These are phyloP conservation scores for Semnornis frantzii DNA, from an alignment of 2,113 vertebrate species.

Conservation along the genomic window DNA sequence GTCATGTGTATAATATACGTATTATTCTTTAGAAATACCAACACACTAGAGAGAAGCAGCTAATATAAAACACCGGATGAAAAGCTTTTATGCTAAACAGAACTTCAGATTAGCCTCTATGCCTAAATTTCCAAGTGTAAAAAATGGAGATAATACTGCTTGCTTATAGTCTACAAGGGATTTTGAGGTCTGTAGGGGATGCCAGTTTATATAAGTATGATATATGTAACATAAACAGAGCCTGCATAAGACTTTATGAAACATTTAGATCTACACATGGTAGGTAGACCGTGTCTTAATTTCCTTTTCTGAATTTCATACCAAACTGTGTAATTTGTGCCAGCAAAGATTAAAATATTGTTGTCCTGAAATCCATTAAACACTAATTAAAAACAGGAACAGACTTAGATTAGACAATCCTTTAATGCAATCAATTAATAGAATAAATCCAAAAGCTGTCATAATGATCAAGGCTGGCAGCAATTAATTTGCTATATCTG, in stretches of 20 bases:
- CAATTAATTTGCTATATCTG: neutral
- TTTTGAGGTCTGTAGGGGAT: neutral
- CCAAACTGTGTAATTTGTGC: neutral
- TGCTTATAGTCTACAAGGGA: conserved; percentile 19
- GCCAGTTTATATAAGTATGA: neutral
- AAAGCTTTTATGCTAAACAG: conserved; percentile 53
- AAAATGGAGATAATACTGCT: conserved; percentile 27
- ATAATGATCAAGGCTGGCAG: neutral
- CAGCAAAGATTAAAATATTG: neutral
- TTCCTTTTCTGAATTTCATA: neutral
- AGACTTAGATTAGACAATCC: neutral
- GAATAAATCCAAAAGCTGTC: conserved; percentile 1
- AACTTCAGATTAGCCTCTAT: conserved; percentile 49
- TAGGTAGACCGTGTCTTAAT: neutral
- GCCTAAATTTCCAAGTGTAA: conserved; percentile 37
- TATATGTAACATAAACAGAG: neutral
- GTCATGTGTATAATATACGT: neutral
- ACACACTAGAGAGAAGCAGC: conserved; percentile 10
- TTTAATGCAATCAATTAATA: neutral
- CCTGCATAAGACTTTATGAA: neutral
- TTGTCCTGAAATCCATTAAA: neutral
- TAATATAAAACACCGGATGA: conserved; percentile 39
- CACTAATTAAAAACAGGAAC: neutral
- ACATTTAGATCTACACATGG: neutral
- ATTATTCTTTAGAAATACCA: conserved; percentile 41